A percentile compares a stretch with the other conserved stretches of the same genome.
These are phyloP conservation scores for Odontophorus gujanensis DNA, from an alignment of 2,113 vertebrate genomes.

Conservation along the genomic window DNA sequence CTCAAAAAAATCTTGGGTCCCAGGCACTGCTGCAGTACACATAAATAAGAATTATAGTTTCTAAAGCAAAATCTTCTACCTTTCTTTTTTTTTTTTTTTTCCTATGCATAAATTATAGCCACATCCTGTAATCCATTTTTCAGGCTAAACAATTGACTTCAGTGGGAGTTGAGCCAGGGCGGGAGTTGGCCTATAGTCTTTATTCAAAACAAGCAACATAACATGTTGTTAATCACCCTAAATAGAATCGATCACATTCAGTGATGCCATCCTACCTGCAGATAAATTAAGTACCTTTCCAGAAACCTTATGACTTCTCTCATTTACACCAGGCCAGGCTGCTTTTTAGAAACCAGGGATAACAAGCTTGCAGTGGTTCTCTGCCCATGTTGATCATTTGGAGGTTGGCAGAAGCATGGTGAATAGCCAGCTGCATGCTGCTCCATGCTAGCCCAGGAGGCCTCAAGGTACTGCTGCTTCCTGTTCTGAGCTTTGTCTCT, in stretches of 20 bases:
- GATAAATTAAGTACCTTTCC: conserved; percentile 49
- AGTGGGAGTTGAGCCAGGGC: conserved; percentile 34
- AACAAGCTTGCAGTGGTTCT: neutral
- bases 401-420: neutral
- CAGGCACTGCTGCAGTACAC: neutral
- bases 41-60: conserved; percentile 40
- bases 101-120: conserved; percentile 42
- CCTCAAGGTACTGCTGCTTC: neutral
- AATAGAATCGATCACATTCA: conserved; percentile 33
- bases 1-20: neutral
- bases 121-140: conserved; percentile 55
- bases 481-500: neutral
- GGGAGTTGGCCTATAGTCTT: conserved; percentile 22
- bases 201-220: conserved; percentile 41
- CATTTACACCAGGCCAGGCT: neutral
- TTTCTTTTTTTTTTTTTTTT: neutral
- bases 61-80: neutral
- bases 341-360: neutral
- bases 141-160: conserved; percentile 55
- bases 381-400: neutral
- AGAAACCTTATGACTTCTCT: conserved; percentile 37
- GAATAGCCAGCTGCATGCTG: neutral
- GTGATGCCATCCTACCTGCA: conserved; percentile 11
- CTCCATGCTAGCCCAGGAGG: neutral
- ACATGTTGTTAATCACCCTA: conserved; percentile 56